phyloP scores from a whole-genome alignment of 2,797 vertebrate genomes.

The Macropodus opercularis region DNA sequence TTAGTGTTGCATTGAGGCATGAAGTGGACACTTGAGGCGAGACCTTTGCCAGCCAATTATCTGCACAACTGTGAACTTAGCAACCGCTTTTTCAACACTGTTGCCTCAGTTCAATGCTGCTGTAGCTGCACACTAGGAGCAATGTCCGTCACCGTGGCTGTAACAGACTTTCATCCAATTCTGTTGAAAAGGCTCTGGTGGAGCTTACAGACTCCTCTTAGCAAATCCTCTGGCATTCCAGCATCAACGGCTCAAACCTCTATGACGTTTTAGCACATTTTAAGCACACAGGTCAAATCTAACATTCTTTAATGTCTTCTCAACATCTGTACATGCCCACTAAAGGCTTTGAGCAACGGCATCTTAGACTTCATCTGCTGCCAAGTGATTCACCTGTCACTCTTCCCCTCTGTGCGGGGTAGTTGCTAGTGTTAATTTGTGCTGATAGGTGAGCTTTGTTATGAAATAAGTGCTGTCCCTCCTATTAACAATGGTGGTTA shows the following conservation, averaged over 20 bases:
- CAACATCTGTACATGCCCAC: slow-evolving; percentile 54
- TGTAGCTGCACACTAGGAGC: slow-evolving; percentile 43
- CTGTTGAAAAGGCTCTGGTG: slow-evolving; percentile 24
- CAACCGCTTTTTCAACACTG: slow-evolving; percentile 58
- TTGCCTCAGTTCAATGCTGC: slow-evolving; percentile 61
- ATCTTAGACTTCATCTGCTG: slow-evolving; percentile 28
- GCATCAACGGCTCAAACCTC: slow-evolving; percentile 30
- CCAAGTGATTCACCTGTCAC: slow-evolving; percentile 26
- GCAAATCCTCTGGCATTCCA: slow-evolving; percentile 46
- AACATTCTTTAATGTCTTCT: slow-evolving; percentile 25
- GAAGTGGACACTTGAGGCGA: slow-evolving; percentile 27
- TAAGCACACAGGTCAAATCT: slow-evolving; percentile 18
- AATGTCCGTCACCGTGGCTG: slow-evolving; percentile 28
- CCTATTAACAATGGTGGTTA: slow-evolving; percentile 35
- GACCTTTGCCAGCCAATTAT: slow-evolving; percentile 39
- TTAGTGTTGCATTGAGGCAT: slow-evolving; percentile 37
- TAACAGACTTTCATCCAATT: slow-evolving; percentile 26
- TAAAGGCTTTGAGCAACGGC: slow-evolving; percentile 29
- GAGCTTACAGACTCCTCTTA: slow-evolving; percentile 30
- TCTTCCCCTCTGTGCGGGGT: slow-evolving; percentile 25
- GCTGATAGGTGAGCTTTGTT: slow-evolving; percentile 36
- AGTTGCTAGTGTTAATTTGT: slow-evolving; percentile 22
- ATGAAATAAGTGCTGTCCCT: slow-evolving; percentile 26
- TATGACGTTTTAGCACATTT: slow-evolving; percentile 33
- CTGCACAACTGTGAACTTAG: slow-evolving; percentile 50